Evolutionary conservation across 2,113 vertebrate species (phyloP), one percentile per base, ranked within the genome.

Genomic region (Aleadryas rufinucha): DNA sequence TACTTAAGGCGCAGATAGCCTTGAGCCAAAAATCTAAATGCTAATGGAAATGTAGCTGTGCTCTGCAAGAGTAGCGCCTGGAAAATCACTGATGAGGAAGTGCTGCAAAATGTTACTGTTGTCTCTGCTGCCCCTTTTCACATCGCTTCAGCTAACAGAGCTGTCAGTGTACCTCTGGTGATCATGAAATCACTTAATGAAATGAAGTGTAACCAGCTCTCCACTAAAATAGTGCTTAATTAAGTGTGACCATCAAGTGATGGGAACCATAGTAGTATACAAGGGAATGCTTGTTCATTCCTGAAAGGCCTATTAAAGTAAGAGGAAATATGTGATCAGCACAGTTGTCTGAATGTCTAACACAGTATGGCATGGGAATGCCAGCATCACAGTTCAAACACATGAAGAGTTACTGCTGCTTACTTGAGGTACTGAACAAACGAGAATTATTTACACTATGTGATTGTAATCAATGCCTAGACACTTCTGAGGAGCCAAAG

Each of bases 221-320:
- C 77, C 75, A 54, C 93, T 90, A 71, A 94, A 89, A 93, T 56
- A 71, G 89, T 71, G 80, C 80, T 89, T 97, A 97, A 96, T 97
- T 96, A 95, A 95, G 94, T 96, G 96, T 96, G 93, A 96, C 95
- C 95, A 95, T 93, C 91, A 92, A 96, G 76, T 91, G 93, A 95
- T 93, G 89, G 96, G 96, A 95, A 89, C 52, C 69, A 59, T 41
- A 74, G 72, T 9, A 87, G 87, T 92, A 84, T 95, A 97, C 94
- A 97, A 97, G 96, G 86, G 86, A 90, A 95, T 95, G 89, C 93
- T 95, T 97, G 94, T 97, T 97, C 95, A 49, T 90, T 96, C 87
- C 95, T 96, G 93, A 96, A 96, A 93, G 93, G 72, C 91, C 86
- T 78, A 78, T 97, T 95, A 97, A 95, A 95, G 84, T 70, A 81